Evolutionary conservation across 2,888 invertebrate species (phyloP).

Genomic region (Balanococcus diminutus): DNA sequence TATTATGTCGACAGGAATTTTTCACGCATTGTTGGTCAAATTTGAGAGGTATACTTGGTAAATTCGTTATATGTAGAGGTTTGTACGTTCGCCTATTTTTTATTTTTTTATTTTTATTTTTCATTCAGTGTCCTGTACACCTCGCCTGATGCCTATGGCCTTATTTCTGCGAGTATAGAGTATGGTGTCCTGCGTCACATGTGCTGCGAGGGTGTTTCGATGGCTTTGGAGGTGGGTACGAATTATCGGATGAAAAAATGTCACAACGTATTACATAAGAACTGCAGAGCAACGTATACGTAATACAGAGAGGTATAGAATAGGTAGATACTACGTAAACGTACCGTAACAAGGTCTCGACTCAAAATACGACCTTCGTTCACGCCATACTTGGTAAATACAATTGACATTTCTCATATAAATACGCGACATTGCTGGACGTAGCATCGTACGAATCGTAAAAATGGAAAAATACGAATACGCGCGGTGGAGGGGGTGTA

Average conservation of each 20-base stretch:
- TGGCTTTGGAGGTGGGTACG: neutral
- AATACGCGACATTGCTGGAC: neutral
- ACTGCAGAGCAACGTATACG: neutral
- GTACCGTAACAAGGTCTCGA: slow-evolving; percentile 4
- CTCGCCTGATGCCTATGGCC: too few species aligned
- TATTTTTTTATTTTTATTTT: neutral
- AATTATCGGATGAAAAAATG: slow-evolving; percentile 8
- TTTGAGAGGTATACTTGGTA: neutral
- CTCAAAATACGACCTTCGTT: slow-evolving; percentile 5
- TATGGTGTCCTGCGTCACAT: neutral
- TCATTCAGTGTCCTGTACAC: too few species aligned
- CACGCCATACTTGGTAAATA: slow-evolving; percentile 6
- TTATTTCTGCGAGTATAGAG: too few species aligned
- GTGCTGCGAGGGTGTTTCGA: neutral
- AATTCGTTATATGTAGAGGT: neutral
- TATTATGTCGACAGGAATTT: neutral
- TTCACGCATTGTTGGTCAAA: neutral
- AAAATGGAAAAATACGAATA: neutral
- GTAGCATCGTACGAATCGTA: neutral
- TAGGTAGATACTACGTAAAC: neutral
- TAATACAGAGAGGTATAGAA: neutral
- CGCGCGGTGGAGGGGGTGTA: neutral
- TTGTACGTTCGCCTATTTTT: neutral
- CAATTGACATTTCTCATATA: slow-evolving; percentile 8
- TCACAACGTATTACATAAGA: neutral